Conservation (phyloP, 2,888 invertebrate genomes). For the Zootermopsis nevadensis region DNA sequence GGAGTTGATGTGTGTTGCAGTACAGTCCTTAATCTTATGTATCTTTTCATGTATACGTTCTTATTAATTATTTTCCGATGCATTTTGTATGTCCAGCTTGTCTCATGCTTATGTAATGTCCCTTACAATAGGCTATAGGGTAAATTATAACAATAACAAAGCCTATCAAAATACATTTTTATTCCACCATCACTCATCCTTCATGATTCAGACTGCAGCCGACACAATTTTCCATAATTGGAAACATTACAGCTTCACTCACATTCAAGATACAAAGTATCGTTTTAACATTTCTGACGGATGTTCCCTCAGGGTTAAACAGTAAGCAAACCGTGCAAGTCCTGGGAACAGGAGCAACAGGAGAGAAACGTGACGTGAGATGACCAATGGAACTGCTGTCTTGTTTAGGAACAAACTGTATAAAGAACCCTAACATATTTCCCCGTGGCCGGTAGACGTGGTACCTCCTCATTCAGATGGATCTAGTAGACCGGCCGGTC, state of each 20-base stretch:
- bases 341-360: slow-evolving; percentile 22
- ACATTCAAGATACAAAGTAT: slow-evolving; percentile 2
- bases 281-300: not conserved
- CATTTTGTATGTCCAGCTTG: too few relatives aligned
- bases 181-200: too few relatives aligned
- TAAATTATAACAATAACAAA: too few relatives aligned
- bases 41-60: too few relatives aligned
- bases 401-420: not conserved
- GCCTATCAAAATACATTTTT: too few relatives aligned
- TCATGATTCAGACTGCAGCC: too few relatives aligned
- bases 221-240: too few relatives aligned
- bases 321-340: not conserved
- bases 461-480: not conserved
- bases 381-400: slow-evolving; percentile 2
- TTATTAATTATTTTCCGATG: too few relatives aligned
- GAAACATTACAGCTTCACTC: not conserved
- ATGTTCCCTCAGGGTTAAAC: not conserved
- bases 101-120: too few relatives aligned
- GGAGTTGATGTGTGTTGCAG: too few relatives aligned
- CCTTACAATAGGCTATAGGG: too few relatives aligned
- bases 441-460: not conserved
- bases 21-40: too few relatives aligned
- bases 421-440: slow-evolving; percentile 17
- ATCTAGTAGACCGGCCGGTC: not conserved
- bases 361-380: slow-evolving; percentile 23